Base-by-base conservation (phyloP, 2,113 vertebrate genomes). In the Phrynocephalus versicolor region DNA sequence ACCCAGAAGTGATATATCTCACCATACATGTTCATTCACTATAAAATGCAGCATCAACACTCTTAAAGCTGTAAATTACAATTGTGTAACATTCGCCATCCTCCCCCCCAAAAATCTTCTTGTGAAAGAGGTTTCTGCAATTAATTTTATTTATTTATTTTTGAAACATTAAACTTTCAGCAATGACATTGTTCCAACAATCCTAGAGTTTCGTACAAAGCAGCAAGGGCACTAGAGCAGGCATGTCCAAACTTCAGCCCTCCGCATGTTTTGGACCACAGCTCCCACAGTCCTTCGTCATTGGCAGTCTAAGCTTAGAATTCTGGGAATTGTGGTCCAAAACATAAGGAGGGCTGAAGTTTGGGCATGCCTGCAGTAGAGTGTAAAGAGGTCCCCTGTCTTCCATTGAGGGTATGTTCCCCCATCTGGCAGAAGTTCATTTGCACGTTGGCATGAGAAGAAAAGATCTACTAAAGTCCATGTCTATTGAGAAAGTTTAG, bases 171-270 rank as follows among this genome's bases (percentile, higher is more conserved):
- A 35, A 33, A 84, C 84, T 83, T 6, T 13, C 0, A 23, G 18
- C 0, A 3, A 0, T 1, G 2, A 18, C 21, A 19, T 75, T 55
- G 69, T 51, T 27, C 0, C 30, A 0, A 37, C 58, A 62, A 12
- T 79, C 35, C 2, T 21, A 21, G 70, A 3, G 25, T 35, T 51
- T 35, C 2, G 45, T 51, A 10, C 10, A 10, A 51, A 51, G 45
- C 10, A 6, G 45, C 45, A 6, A 51, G 10, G 0, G 3, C 8
- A 60, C 0, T 71, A 55, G 0, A n/a, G n/a, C n/a, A n/a, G n/a
- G n/a, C n/a, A n/a, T n/a, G n/a, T n/a, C n/a, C n/a, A n/a, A n/a
- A n/a, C n/a, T n/a, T n/a, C n/a, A n/a, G n/a, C n/a, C n/a, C n/a
- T n/a, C n/a, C n/a, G n/a, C n/a, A n/a, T n/a, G n/a, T n/a, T n/a